Percentiles rank a stretch among this genome's conserved stretches.
phyloP scores from a whole-genome alignment of 2,113 vertebrate species.

The Tychaedon coryphoeus region DNA sequence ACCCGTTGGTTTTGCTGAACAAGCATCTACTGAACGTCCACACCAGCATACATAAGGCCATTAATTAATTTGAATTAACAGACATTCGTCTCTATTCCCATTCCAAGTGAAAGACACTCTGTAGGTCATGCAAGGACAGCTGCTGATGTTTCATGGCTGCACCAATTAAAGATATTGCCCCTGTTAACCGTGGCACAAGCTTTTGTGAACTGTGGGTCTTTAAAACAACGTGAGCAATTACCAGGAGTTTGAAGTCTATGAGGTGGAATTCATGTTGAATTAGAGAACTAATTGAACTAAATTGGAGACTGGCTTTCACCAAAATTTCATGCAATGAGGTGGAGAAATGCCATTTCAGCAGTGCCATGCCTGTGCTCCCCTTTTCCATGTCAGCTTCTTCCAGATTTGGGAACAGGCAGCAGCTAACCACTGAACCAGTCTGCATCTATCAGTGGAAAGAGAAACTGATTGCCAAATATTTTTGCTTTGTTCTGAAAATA shows the following conservation, averaged over 20 bases:
- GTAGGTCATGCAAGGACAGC: neutral
- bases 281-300: neutral
- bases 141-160: neutral
- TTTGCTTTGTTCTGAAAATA: neutral
- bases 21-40: neutral
- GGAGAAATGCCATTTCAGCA: neutral
- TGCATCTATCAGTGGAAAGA: neutral
- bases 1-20: neutral
- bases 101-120: neutral
- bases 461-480: neutral
- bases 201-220: neutral
- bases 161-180: neutral
- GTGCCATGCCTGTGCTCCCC: rapidly evolving
- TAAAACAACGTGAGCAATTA: neutral
- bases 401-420: neutral
- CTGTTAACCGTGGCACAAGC: neutral
- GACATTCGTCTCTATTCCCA: neutral
- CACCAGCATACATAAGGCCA: neutral
- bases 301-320: neutral
- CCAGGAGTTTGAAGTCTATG: neutral
- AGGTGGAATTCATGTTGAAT: neutral
- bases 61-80: slow-evolving; percentile 8
- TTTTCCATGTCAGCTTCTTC: neutral
- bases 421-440: neutral
- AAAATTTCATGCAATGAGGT: neutral